These are phyloP conservation scores for Triplophysa rosa DNA, from an alignment of 2,113 vertebrate species.

Conservation along the genomic window DNA sequence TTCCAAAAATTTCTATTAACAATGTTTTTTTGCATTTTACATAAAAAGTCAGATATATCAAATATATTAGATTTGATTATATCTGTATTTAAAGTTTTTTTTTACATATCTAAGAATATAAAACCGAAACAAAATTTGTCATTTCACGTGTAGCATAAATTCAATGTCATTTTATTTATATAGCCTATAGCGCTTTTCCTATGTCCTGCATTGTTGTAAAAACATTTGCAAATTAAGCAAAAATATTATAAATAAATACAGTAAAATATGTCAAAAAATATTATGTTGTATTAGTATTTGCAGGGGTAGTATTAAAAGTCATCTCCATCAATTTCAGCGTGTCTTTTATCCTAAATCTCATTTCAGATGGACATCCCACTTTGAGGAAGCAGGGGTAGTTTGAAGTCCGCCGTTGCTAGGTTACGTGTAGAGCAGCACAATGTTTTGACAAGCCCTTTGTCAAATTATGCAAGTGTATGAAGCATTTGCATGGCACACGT, in stretches of 20 bases:
- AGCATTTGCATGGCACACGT: conserved; percentile 56
- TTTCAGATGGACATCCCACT: conserved; percentile 38
- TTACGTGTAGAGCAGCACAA: conserved; percentile 51
- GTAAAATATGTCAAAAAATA: neutral
- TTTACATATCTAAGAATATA: neutral
- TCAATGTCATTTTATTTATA: too few species aligned
- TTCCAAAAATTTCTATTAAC: too few species aligned
- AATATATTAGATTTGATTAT: too few species aligned
- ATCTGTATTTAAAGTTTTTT: too few species aligned
- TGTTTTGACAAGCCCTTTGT: conserved; percentile 55
- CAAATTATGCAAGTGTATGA: conserved; percentile 55
- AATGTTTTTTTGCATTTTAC: too few species aligned
- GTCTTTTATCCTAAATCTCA: conserved; percentile 2
- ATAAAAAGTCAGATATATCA: too few species aligned
- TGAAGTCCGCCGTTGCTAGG: conserved; percentile 62
- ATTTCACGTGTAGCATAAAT: too few species aligned
- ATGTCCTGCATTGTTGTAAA: too few species aligned
- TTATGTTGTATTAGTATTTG: neutral
- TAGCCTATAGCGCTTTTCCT: neutral
- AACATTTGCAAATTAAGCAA: neutral
- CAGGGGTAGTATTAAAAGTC: conserved; percentile 1
- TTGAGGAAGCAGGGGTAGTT: conserved; percentile 43
- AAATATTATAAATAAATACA: neutral
- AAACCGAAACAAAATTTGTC: neutral
- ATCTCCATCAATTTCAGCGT: neutral